Evolutionary conservation across 2,888 invertebrate genomes (phyloP).

Genomic region (Selenia dentaria): DNA sequence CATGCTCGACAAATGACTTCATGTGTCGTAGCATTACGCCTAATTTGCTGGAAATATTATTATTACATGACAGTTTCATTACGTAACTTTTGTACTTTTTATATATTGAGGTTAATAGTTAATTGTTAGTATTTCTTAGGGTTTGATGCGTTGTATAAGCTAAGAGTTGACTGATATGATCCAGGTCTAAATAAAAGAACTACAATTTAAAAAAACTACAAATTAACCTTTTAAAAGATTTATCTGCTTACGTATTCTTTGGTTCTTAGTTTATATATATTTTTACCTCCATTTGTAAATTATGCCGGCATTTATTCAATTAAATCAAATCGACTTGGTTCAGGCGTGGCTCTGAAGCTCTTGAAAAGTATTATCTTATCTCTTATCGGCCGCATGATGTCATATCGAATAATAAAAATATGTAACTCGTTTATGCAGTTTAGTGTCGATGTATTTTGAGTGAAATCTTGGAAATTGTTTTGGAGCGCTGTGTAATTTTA

Average conservation of each 20-base stretch:
- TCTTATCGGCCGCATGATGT: conserved; percentile 70
- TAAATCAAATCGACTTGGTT: conserved; percentile 35
- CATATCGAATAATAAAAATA: conserved; percentile 57
- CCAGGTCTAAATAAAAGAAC: conserved; percentile 9
- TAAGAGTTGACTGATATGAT: conserved; percentile 8
- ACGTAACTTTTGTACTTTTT: conserved; percentile 19
- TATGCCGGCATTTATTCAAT: conserved; percentile 13
- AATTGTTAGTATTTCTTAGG: conserved; percentile 10
- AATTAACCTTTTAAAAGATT: too few species aligned
- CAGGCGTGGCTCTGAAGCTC: conserved; percentile 57
- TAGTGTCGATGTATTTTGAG: conserved; percentile 30
- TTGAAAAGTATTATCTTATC: conserved; percentile 63
- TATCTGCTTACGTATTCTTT: too few species aligned
- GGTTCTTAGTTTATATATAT: too few species aligned
- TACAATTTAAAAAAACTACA: not conserved
- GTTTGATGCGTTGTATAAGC: not conserved
- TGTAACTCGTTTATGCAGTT: conserved; percentile 41
- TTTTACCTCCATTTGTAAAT: too few species aligned
- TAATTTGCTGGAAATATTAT: conserved; percentile 22
- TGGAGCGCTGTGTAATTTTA: conserved; percentile 25
- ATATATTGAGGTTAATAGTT: conserved; percentile 7
- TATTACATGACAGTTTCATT: conserved; percentile 25
- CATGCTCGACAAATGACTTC: conserved; percentile 22
- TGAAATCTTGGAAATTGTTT: conserved; percentile 28
- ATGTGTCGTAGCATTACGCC: conserved; percentile 35